Percentiles rank a stretch among this genome's conserved stretches.
phyloP scores from a whole-genome alignment of 2,113 vertebrate genomes.

The Aplodontia rufa region DNA sequence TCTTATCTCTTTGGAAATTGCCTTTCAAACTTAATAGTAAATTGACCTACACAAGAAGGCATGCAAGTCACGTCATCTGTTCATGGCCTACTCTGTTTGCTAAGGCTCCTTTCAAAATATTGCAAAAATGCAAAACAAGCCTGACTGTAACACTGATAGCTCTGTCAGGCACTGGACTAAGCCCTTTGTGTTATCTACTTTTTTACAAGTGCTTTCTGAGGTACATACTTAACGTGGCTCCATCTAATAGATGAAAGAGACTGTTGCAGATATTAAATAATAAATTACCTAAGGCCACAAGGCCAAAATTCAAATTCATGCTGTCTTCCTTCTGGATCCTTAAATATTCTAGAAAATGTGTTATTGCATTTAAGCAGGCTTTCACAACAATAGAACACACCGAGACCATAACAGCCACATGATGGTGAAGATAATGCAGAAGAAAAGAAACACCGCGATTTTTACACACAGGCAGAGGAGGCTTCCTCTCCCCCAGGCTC shows the following conservation, averaged over 20 bases:
- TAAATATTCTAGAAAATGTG: not conserved
- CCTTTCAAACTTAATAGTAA: not conserved
- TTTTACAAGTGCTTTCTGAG: not conserved
- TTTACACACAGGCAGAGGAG: not conserved
- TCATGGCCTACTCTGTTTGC: not conserved
- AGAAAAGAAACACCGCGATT: not conserved
- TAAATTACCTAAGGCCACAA: not conserved
- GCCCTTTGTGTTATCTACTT: not conserved
- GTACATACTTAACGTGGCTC: not conserved
- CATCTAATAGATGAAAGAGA: not conserved
- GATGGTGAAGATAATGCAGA: not conserved
- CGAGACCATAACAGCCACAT: not conserved
- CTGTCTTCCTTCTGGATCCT: not conserved
- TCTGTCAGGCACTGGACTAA: not conserved
- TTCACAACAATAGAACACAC: rapidly evolving
- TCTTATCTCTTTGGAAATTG: not conserved
- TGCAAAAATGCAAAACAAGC: not conserved
- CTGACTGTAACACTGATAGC: not conserved
- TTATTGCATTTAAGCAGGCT: not conserved
- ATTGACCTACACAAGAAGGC: not conserved
- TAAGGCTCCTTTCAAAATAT: not conserved
- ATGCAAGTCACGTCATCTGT: not conserved
- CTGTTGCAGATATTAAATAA: not conserved
- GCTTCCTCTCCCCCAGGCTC: not conserved
- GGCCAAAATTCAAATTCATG: not conserved